These are phyloP conservation scores for Pelochelys cantorii DNA, from an alignment of 2,797 vertebrate genomes.

Conservation along the genomic window DNA sequence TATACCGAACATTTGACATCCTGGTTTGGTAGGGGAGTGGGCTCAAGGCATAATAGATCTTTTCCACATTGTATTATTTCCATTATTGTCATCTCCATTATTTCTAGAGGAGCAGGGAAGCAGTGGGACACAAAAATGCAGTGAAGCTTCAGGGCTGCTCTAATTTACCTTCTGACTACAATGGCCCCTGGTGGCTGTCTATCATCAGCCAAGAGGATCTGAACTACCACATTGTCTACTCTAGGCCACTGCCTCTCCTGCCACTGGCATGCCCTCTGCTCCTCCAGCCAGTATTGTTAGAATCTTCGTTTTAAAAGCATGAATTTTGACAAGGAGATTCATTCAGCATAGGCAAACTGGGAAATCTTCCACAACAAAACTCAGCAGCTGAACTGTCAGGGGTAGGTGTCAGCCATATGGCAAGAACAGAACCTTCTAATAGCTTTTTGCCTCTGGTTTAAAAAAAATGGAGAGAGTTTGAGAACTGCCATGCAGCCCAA, in stretches of 20 bases:
- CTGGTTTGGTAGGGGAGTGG: neutral
- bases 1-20: accelerated
- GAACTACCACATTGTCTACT: accelerated
- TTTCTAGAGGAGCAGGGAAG: neutral
- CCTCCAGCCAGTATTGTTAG: accelerated
- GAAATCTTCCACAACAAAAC: conserved; percentile 40
- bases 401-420: neutral
- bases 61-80: neutral
- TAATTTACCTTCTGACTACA: neutral
- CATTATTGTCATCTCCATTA: neutral
- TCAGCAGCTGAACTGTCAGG: conserved; percentile 28
- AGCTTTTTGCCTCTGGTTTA: neutral
- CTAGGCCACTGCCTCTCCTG: neutral
- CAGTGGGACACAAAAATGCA: neutral
- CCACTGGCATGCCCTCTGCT: neutral
- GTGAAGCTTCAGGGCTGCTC: neutral
- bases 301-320: neutral
- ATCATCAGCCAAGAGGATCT: neutral
- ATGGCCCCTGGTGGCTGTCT: neutral
- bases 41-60: neutral
- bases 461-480: neutral
- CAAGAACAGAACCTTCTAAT: neutral
- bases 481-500: neutral
- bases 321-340: neutral
- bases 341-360: conserved; percentile 18